Evolutionary conservation across 2,888 invertebrate species (phyloP).

Genomic region (Ormyrus thymus): DNA sequence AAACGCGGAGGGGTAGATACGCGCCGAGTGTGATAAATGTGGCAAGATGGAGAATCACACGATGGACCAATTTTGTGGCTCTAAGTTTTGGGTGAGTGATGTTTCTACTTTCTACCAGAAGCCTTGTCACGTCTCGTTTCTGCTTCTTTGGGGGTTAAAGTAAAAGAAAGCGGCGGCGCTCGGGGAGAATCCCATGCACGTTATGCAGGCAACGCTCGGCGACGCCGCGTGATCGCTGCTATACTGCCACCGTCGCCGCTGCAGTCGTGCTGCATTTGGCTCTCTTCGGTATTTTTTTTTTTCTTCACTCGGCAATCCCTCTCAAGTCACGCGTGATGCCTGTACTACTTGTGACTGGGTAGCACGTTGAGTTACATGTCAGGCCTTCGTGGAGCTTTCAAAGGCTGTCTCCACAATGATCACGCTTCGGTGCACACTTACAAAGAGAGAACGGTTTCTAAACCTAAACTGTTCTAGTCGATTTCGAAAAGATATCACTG

Average conservation of each 20-base stretch:
- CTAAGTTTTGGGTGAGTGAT: constrained; percentile 86
- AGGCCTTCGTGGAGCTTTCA: not conserved
- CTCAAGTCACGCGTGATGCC: too few species aligned
- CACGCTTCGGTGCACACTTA: not conserved
- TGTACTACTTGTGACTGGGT: too few species aligned
- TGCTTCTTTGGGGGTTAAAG: too few species aligned
- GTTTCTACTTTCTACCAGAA: too few species aligned
- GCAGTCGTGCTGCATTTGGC: not conserved
- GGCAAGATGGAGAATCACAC: constrained; percentile 77
- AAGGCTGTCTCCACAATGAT: constrained; percentile 12
- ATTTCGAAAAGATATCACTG: constrained; percentile 27
- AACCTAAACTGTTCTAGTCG: not conserved
- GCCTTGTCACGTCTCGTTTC: too few species aligned
- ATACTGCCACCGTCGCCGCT: constrained; percentile 3
- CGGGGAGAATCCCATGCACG: not conserved
- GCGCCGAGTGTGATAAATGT: constrained; percentile 51
- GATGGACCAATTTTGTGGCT: constrained; percentile 87
- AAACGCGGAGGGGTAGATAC: constrained; percentile 40
- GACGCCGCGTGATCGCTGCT: constrained; percentile 9
- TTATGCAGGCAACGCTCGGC: not conserved
- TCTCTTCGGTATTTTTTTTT: not conserved
- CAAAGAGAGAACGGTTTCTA: too few species aligned
- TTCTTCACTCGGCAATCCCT: not conserved
- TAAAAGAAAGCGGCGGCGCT: too few species aligned
- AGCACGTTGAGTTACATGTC: too few species aligned